Evolutionary conservation across 2,797 vertebrate genomes (phyloP).

Genomic region (Onychomys torridus): DNA sequence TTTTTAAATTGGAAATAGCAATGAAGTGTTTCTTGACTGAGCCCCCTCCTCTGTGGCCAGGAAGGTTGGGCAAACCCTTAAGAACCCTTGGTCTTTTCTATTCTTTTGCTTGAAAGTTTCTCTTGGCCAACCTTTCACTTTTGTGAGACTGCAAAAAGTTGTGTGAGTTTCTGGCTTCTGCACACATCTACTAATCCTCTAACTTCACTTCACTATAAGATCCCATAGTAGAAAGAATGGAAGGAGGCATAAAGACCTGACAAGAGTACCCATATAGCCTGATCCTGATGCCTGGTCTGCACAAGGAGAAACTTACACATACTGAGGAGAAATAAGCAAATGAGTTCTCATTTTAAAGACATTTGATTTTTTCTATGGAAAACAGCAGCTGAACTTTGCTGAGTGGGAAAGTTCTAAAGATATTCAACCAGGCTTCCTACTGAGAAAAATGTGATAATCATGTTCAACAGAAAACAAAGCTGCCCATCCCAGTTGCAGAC

Average conservation of each 20-base stretch:
- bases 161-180: neutral
- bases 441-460: neutral
- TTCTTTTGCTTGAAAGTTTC: neutral
- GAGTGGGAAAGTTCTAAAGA: constrained; percentile 14
- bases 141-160: neutral
- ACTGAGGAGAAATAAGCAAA: neutral
- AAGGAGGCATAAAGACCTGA: neutral
- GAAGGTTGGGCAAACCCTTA: neutral
- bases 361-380: neutral
- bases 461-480: neutral
- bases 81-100: neutral
- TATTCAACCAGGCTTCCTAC: neutral
- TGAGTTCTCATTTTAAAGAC: neutral
- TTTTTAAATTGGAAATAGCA: neutral
- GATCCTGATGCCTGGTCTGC: neutral
- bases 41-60: neutral
- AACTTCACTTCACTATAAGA: neutral
- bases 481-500: neutral
- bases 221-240: neutral
- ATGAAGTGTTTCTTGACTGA: neutral
- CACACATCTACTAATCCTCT: neutral
- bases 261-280: neutral
- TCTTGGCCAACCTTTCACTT: neutral
- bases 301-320: neutral
- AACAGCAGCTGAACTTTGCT: neutral